These are phyloP conservation scores for Cardiocondyla obscurior DNA, from an alignment of 1,140 invertebrate genomes.

Conservation along the genomic window DNA sequence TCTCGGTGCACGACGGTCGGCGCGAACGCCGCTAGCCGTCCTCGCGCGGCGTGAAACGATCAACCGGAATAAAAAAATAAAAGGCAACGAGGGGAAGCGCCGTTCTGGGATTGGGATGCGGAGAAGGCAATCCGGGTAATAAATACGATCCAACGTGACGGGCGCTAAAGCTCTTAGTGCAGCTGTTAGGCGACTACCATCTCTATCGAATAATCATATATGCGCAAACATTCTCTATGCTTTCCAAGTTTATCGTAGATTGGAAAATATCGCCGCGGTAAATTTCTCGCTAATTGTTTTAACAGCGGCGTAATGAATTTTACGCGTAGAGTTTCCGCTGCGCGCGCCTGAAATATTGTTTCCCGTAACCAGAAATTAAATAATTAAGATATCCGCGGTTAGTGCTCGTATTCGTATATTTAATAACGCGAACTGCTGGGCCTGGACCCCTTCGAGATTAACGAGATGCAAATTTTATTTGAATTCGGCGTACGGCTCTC, in stretches of 20 bases:
- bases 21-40: constrained; percentile 25
- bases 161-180: constrained; percentile 39
- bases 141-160: constrained; percentile 57
- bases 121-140: constrained; percentile 40
- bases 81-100: not conserved
- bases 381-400: not conserved
- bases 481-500: not conserved
- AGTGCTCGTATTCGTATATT: too few species aligned
- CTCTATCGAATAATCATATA: constrained; percentile 54
- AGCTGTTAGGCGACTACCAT: constrained; percentile 36
- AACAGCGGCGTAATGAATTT: not conserved
- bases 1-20: constrained; percentile 19
- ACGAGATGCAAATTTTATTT: constrained; percentile 1
- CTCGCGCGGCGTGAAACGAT: constrained; percentile 35
- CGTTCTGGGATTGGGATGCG: not conserved
- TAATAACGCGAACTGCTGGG: not conserved
- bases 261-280: not conserved
- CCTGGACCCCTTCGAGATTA: not conserved
- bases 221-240: constrained; percentile 54
- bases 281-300: constrained; percentile 9
- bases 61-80: constrained; percentile 49
- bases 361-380: not conserved
- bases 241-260: constrained; percentile 54
- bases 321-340: not conserved
- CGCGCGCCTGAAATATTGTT: not conserved